Evolutionary conservation across 2,113 vertebrate species (phyloP).

Genomic region (Macrotis lagotis): DNA sequence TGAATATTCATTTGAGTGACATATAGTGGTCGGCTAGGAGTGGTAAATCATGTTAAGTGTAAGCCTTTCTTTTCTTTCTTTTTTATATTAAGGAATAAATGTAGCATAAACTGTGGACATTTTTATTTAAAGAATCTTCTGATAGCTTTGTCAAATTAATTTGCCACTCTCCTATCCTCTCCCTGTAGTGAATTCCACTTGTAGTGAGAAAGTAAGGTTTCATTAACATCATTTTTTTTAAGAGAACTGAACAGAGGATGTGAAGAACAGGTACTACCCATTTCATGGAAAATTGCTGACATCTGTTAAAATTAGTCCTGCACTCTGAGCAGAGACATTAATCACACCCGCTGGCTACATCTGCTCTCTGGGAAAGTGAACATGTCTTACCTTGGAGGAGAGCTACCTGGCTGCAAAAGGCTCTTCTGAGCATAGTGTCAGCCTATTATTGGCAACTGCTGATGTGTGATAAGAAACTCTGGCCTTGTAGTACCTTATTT

Average conservation of each 20-base stretch:
- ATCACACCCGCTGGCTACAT: constrained; percentile 71
- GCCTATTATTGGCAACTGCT: constrained; percentile 36
- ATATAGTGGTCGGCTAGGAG: constrained; percentile 56
- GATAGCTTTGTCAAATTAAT: constrained; percentile 64
- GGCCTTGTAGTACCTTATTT: constrained; percentile 71
- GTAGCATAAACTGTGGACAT: constrained; percentile 43
- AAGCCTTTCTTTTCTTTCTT: constrained; percentile 47
- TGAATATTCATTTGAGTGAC: constrained; percentile 79
- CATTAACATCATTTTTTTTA: constrained; percentile 3
- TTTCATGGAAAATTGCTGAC: constrained; percentile 72
- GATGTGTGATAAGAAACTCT: constrained; percentile 67
- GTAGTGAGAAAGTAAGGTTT: neutral
- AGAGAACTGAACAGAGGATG: constrained; percentile 42
- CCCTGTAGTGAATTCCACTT: constrained; percentile 50
- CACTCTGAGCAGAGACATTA: constrained; percentile 61
- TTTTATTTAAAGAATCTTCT: constrained; percentile 68
- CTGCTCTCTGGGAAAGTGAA: constrained; percentile 69
- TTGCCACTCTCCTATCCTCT: constrained; percentile 50
- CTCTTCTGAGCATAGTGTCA: constrained; percentile 16
- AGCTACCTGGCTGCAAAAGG: constrained; percentile 65
- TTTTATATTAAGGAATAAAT: constrained; percentile 65
- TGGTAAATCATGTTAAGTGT: constrained; percentile 63
- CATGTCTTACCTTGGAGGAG: constrained; percentile 54
- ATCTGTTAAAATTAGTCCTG: constrained; percentile 64
- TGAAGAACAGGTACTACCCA: constrained; percentile 36